Conservation (phyloP, 2,797 vertebrate genomes). For the Sebastes nivosus region DNA sequence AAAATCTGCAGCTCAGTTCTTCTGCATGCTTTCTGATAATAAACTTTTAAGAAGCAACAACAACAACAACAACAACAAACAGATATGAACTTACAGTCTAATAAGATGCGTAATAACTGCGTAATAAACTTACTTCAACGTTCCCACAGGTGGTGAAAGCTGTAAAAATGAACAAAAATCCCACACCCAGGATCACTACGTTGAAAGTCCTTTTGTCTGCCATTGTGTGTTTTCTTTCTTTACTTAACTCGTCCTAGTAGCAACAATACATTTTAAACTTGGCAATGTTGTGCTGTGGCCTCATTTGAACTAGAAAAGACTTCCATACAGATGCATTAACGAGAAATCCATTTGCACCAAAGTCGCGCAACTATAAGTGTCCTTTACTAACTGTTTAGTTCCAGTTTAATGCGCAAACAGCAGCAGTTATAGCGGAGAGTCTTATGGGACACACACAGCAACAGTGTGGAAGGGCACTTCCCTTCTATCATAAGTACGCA, state of each 20-base stretch:
- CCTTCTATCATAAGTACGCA: constrained; percentile 57
- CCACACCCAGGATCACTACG: constrained; percentile 83
- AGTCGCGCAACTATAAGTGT: constrained; percentile 5
- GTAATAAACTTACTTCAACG: constrained; percentile 79
- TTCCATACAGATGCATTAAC: background rate
- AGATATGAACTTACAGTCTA: too few relatives aligned
- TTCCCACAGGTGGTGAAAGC: constrained; percentile 88
- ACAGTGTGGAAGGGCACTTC: constrained; percentile 13
- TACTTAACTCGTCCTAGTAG: background rate
- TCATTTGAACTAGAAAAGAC: background rate
- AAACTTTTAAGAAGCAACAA: background rate
- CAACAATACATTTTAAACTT: constrained; percentile 9
- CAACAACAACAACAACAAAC: background rate
- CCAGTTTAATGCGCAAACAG: constrained; percentile 18
- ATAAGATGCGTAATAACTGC: background rate
- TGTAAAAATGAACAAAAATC: constrained; percentile 84
- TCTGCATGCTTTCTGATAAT: background rate
- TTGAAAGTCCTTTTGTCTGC: constrained; percentile 82
- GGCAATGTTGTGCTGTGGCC: background rate
- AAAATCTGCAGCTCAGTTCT: background rate
- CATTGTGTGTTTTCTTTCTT: constrained; percentile 59
- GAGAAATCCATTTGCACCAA: background rate
- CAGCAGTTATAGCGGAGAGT: background rate
- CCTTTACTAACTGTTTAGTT: constrained; percentile 22
- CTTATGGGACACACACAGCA: background rate